These are phyloP conservation scores for Glomeris maerens DNA, from an alignment of 1,140 invertebrate genomes.

Conservation along the genomic window DNA sequence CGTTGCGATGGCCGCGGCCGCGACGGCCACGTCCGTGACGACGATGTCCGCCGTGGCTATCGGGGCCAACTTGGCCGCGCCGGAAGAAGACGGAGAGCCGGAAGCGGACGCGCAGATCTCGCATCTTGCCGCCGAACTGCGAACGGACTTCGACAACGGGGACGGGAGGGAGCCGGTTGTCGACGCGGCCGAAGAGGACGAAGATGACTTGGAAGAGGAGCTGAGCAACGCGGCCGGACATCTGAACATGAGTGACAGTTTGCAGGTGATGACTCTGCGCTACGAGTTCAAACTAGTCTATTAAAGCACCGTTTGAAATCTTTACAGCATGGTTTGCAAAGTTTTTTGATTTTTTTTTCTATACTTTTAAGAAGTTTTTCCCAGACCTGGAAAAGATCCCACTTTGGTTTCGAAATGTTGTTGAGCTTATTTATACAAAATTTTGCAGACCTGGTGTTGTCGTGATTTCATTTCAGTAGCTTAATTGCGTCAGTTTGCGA, in stretches of 20 bases:
- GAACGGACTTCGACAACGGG: conserved; percentile 10
- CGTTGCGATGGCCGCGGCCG: not conserved
- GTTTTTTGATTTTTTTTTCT: too few species aligned
- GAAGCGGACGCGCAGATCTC: conserved; percentile 15
- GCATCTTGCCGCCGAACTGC: conserved; percentile 14
- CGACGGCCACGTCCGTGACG: not conserved
- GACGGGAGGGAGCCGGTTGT: too few species aligned
- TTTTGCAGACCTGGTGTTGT: too few species aligned
- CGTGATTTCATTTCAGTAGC: too few species aligned
- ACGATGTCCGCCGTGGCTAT: not conserved
- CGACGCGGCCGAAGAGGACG: too few species aligned
- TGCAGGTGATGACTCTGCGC: conserved; percentile 15
- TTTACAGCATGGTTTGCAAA: too few species aligned
- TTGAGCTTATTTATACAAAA: too few species aligned
- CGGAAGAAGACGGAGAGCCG: conserved; percentile 1
- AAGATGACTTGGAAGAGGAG: conserved; percentile 7
- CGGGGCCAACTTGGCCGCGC: not conserved
- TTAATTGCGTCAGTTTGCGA: not conserved
- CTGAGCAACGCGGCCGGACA: conserved; percentile 1
- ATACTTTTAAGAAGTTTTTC: too few species aligned
- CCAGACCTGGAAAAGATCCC: too few species aligned
- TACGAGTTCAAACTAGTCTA: too few species aligned
- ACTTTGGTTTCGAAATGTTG: too few species aligned
- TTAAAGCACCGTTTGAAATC: too few species aligned
- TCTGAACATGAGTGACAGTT: conserved; percentile 11